phyloP scores from a whole-genome alignment of 2,888 invertebrate genomes.

The Epinotia bilunana region DNA sequence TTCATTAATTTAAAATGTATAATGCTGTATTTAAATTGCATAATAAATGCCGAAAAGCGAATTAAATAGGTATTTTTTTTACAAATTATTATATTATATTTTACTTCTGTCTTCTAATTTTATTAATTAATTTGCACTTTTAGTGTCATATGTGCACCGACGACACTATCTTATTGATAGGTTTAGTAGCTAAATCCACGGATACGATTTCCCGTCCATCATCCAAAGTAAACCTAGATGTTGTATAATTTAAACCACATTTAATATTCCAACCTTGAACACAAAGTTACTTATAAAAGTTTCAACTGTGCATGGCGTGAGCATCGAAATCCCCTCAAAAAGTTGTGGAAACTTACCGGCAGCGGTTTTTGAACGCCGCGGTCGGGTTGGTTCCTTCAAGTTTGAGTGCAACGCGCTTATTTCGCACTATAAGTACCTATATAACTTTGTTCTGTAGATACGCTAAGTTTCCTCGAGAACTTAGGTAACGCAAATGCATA shows the following conservation, averaged over 20 bases:
- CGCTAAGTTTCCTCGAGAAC: constrained; percentile 64
- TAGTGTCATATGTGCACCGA: too few relatives aligned
- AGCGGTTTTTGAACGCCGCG: constrained; percentile 69
- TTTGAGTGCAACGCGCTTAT: constrained; percentile 68
- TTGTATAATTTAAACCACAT: constrained; percentile 14
- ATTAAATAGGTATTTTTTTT: too few relatives aligned
- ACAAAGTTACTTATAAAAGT: constrained; percentile 40
- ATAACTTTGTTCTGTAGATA: constrained; percentile 70
- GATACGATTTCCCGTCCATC: neutral
- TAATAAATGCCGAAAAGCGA: neutral
- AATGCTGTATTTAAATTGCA: neutral
- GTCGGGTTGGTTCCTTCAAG: constrained; percentile 63
- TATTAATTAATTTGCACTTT: too few relatives aligned
- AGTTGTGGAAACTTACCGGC: constrained; percentile 73
- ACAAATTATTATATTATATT: too few relatives aligned
- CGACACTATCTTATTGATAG: too few relatives aligned
- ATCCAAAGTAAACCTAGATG: neutral
- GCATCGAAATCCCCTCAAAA: constrained; percentile 60
- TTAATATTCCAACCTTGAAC: constrained; percentile 22
- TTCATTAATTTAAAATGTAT: too few relatives aligned
- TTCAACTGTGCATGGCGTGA: constrained; percentile 39
- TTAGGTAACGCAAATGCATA: constrained; percentile 44
- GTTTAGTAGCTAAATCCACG: too few relatives aligned
- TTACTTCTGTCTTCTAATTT: too few relatives aligned
- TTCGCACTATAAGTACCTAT: constrained; percentile 58